Percentiles rank a stretch among this genome's conserved stretches.
phyloP scores from a whole-genome alignment of 2,113 vertebrate species.

The Oreotrochilus melanogaster region DNA sequence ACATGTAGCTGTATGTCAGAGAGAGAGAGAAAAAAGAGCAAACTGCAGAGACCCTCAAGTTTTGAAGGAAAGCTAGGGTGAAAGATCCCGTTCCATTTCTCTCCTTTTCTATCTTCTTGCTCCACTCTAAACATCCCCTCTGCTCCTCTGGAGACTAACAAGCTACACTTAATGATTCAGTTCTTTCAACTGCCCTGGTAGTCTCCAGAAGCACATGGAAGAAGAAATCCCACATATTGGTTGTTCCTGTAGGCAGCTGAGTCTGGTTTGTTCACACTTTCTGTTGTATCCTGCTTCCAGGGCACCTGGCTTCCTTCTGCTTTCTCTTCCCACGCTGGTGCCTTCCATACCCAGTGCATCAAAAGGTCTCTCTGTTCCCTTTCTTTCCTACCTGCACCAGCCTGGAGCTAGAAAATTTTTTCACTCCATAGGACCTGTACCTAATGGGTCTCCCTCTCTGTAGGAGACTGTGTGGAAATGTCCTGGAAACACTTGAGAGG shows the following conservation, averaged over 20 bases:
- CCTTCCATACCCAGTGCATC: not conserved
- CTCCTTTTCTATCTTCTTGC: not conserved
- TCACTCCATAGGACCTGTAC: not conserved
- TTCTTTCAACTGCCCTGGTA: not conserved
- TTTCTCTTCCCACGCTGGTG: not conserved
- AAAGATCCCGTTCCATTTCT: not conserved
- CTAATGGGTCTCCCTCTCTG: not conserved
- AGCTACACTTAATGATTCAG: not conserved
- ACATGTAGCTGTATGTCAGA: not conserved
- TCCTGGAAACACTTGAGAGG: not conserved
- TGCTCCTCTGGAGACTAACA: not conserved
- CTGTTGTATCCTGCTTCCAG: not conserved
- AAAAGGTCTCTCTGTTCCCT: not conserved
- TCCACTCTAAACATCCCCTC: rapidly evolving
- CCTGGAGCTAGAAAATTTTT: not conserved
- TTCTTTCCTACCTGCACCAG: not conserved
- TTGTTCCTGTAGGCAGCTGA: not conserved
- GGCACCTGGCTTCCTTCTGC: not conserved
- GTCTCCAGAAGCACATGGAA: not conserved
- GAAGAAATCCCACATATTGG: not conserved
- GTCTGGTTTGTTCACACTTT: not conserved
- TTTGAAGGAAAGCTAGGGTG: not conserved
- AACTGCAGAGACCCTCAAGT: not conserved
- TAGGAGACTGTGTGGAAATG: not conserved
- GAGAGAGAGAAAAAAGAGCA: not conserved